A percentile compares a stretch with the other conserved stretches of the same genome.
Evolutionary conservation across 2,797 vertebrate species (phyloP).

Genomic region (Oryzias dopingdopingensis): DNA sequence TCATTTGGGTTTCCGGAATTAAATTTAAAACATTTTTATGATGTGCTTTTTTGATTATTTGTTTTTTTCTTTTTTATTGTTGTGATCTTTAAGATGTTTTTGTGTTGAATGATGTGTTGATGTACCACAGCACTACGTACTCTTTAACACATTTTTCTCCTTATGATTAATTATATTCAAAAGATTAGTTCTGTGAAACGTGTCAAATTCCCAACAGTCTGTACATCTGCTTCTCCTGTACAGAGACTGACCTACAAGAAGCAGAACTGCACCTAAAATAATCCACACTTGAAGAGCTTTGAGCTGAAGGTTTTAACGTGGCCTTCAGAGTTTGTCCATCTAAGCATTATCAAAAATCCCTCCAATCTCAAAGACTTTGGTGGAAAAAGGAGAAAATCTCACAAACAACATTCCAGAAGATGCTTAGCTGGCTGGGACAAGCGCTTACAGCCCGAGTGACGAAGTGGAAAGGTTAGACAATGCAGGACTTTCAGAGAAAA

Average conservation of each 20-base stretch:
- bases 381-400: not conserved
- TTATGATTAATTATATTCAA: too few species aligned
- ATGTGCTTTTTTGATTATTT: too few species aligned
- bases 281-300: not conserved
- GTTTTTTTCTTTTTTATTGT: too few species aligned
- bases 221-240: not conserved
- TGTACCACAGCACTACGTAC: too few species aligned
- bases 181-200: too few species aligned
- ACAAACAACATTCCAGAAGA: not conserved
- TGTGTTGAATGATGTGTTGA: too few species aligned
- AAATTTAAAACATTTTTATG: too few species aligned
- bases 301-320: not conserved
- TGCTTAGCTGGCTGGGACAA: not conserved
- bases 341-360: constrained; percentile 1
- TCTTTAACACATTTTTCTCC: too few species aligned
- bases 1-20: too few species aligned
- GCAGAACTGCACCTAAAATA: not conserved
- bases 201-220: not conserved
- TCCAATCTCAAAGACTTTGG: not conserved
- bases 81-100: too few species aligned
- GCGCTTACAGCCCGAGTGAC: not conserved
- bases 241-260: not conserved
- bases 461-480: too few species aligned
- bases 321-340: not conserved
- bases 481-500: too few species aligned